Percentiles rank a stretch among this genome's conserved stretches.
Conservation (phyloP, 2,888 invertebrate species). For the Drosophila paranaensis region DNA sequence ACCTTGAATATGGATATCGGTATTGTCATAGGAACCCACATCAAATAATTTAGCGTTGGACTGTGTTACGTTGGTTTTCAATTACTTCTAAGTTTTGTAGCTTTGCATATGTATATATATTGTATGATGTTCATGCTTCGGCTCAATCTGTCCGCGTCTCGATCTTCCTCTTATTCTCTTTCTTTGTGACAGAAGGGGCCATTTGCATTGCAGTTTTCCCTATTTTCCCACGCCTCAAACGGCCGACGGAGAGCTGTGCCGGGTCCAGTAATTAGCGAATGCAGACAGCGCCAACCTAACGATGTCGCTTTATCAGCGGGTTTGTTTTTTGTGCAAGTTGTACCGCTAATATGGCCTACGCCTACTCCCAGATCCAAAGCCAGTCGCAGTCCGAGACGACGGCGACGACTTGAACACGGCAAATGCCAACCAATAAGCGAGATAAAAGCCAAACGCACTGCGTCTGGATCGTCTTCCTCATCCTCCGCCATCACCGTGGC, state of each 20-base stretch:
- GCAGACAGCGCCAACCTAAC: conserved; percentile 80
- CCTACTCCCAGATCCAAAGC: conserved; percentile 79
- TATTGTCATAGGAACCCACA: background rate
- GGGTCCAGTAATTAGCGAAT: conserved; percentile 73
- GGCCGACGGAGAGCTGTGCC: conserved; percentile 28
- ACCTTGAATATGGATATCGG: too few species aligned
- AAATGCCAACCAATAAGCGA: conserved; percentile 66
- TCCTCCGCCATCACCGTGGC: conserved; percentile 5
- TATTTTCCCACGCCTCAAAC: conserved; percentile 73
- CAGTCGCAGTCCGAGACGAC: conserved; percentile 32
- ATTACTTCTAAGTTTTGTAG: too few species aligned
- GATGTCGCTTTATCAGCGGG: conserved; percentile 81
- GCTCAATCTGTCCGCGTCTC: background rate
- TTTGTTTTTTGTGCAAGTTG: conserved; percentile 79
- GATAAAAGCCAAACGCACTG: conserved; percentile 75
- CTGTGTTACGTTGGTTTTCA: too few species aligned
- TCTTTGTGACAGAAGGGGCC: conserved; percentile 18
- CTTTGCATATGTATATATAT: too few species aligned
- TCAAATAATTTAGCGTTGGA: background rate
- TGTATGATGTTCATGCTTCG: background rate
- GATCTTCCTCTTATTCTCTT: background rate
- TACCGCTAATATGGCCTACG: conserved; percentile 84
- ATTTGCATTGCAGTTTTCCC: conserved; percentile 59
- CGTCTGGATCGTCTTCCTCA: conserved; percentile 64
- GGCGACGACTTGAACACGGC: conserved; percentile 55